phyloP scores from a whole-genome alignment of 2,888 invertebrate species.

The Crematogaster levior region DNA sequence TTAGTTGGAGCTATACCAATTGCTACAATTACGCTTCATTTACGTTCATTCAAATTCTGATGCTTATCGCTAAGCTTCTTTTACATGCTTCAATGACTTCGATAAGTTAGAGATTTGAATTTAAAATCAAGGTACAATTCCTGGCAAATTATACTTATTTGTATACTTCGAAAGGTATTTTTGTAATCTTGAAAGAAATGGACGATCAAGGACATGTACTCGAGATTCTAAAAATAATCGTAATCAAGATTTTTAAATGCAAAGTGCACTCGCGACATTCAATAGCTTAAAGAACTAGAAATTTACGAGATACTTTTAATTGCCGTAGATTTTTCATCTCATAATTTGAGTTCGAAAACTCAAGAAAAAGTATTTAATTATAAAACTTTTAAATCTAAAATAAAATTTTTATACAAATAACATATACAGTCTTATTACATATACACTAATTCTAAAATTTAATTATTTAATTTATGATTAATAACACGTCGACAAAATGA shows the following conservation, averaged over 20 bases:
- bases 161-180: background rate
- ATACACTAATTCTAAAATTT: background rate
- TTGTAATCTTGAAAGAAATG: background rate
- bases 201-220: background rate
- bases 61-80: background rate
- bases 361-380: background rate
- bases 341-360: background rate
- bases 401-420: background rate
- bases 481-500: background rate
- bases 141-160: background rate
- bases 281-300: background rate
- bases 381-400: background rate
- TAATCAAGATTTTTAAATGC: background rate
- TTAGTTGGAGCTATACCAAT: background rate
- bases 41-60: background rate
- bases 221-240: background rate
- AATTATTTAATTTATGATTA: background rate
- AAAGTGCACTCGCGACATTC: background rate
- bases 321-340: background rate
- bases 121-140: background rate
- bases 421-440: background rate
- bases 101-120: background rate
- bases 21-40: background rate
- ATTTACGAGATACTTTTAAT: background rate
- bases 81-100: background rate